Conservation (phyloP, 2,113 vertebrate species). For the human (Homo sapiens) region GRCh38 chr21:16900501-16901000, state of each 20-base stretch:
- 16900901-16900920: conserved; percentile 73
- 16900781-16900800: conserved; percentile 24
- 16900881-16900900: conserved; percentile 70
- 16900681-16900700: background rate
- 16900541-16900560: background rate
- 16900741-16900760: background rate
- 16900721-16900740: background rate
- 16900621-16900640: background rate
- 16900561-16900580: background rate
- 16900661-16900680: background rate
- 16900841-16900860: conserved; percentile 70
- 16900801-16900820: conserved; percentile 60
- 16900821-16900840: conserved; percentile 66
- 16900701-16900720: background rate
- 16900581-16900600: background rate
- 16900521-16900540: conserved; percentile 27
- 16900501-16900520: background rate
- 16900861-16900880: conserved; percentile 64
- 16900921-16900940: conserved; percentile 65
- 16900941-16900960: conserved; percentile 72
- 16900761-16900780: conserved; percentile 56
- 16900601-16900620: background rate
- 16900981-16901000: conserved; percentile 46
- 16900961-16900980: conserved; percentile 78
- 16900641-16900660: background rate